Evolutionary conservation across 2,888 invertebrate species (phyloP).

Genomic region (Stictocephala bisonia): DNA sequence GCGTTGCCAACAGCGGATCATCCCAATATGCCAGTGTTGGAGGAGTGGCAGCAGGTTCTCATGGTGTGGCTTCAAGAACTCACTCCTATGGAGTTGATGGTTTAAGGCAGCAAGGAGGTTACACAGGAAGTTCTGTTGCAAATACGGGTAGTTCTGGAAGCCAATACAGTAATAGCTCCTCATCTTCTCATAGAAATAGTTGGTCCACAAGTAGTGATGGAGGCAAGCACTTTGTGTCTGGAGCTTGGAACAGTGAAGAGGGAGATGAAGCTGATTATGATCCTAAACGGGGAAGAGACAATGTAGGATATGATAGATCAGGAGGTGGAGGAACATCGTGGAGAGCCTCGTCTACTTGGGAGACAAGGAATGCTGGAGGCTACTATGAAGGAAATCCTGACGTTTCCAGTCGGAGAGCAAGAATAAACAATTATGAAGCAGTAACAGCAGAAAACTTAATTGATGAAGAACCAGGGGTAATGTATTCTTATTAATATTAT

Average conservation of each 20-base stretch:
- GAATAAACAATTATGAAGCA: constrained; percentile 12
- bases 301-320: constrained; percentile 40
- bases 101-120: background rate
- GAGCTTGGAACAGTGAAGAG: constrained; percentile 3
- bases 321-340: constrained; percentile 32
- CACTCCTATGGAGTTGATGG: constrained; percentile 44
- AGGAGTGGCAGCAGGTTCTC: constrained; percentile 52
- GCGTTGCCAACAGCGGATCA: constrained; percentile 1
- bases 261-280: constrained; percentile 36
- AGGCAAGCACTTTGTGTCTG: constrained; percentile 22
- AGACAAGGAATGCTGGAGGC: background rate
- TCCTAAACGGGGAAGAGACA: constrained; percentile 20
- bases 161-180: constrained; percentile 21
- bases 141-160: background rate
- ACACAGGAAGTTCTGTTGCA: background rate
- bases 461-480: constrained; percentile 24
- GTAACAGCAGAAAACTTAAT: constrained; percentile 11
- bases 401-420: constrained; percentile 1
- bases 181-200: background rate
- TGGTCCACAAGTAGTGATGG: constrained; percentile 4
- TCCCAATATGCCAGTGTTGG: constrained; percentile 47
- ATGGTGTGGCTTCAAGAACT: constrained; percentile 53
- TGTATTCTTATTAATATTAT: too few species aligned
- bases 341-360: constrained; percentile 28
- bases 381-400: constrained; percentile 1